These are phyloP conservation scores for Epistrophe grossulariae DNA, from an alignment of 2,888 invertebrate species.

Conservation along the genomic window DNA sequence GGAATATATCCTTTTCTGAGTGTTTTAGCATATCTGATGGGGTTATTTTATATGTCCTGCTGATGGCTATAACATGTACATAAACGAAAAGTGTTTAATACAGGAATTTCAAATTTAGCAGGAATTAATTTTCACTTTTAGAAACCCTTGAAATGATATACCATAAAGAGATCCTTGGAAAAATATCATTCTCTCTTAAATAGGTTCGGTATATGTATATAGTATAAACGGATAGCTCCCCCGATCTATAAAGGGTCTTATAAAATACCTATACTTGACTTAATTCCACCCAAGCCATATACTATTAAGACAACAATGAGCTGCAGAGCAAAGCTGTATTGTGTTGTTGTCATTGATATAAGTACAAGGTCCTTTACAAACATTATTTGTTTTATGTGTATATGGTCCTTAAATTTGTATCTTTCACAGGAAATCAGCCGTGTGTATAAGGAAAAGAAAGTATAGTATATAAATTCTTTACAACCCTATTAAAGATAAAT, in stretches of 20 bases:
- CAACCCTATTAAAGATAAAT: neutral
- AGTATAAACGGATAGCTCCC: too few species aligned
- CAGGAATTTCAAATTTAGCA: conserved; percentile 17
- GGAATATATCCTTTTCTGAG: conserved; percentile 3
- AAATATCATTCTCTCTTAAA: neutral
- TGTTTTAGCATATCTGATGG: too few species aligned
- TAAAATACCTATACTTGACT: neutral
- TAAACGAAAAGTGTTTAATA: conserved; percentile 26
- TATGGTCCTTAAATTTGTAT: conserved; percentile 22
- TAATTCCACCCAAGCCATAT: neutral
- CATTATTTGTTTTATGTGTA: conserved; percentile 11
- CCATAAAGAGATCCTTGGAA: neutral
- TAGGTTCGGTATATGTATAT: neutral
- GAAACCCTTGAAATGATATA: neutral
- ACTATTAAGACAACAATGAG: conserved; percentile 6
- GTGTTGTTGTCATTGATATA: conserved; percentile 13
- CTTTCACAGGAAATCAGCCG: neutral
- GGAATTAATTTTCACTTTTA: conserved; percentile 17
- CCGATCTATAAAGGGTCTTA: neutral
- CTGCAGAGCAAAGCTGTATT: neutral
- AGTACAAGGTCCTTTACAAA: neutral
- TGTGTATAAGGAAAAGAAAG: neutral
- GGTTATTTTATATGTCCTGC: conserved; percentile 2
- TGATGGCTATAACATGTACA: conserved; percentile 2
- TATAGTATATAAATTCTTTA: neutral